phyloP scores from a whole-genome alignment of 1,140 invertebrate species.

The Asbolus verrucosus region DNA sequence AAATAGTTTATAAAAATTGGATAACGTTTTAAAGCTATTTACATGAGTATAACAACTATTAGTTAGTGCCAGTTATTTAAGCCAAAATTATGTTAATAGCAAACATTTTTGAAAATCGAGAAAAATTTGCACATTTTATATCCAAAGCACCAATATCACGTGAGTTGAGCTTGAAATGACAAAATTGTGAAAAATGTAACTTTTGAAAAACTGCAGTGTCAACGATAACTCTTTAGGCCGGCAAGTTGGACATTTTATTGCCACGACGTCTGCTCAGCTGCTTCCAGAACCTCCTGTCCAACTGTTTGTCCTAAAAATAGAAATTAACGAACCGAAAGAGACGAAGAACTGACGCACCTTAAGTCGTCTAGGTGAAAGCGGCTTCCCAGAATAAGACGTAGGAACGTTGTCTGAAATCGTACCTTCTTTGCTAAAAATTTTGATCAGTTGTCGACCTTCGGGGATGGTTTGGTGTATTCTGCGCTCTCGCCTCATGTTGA shows the following conservation, averaged over 20 bases:
- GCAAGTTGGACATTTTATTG: conserved; percentile 55
- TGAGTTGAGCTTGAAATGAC: conserved; percentile 52
- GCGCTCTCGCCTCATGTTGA: conserved; percentile 65
- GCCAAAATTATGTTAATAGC: conserved; percentile 31
- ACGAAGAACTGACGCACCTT: conserved; percentile 63
- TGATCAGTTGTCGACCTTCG: conserved; percentile 62
- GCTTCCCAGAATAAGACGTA: conserved; percentile 60
- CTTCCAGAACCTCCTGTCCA: conserved; percentile 69
- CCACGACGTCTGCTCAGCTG: conserved; percentile 69
- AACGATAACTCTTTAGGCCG: conserved; percentile 56
- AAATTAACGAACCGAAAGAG: conserved; percentile 3
- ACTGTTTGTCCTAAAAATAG: conserved; percentile 67
- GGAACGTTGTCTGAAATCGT: conserved; percentile 59
- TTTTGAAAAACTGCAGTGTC: conserved; percentile 4
- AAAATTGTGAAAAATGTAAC: conserved; percentile 22
- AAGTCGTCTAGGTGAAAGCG: conserved; percentile 66
- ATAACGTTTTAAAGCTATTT: conserved; percentile 42
- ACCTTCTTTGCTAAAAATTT: conserved; percentile 60
- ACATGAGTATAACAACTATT: conserved; percentile 35
- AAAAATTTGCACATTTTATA: conserved; percentile 35
- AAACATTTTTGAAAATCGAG: conserved; percentile 27
- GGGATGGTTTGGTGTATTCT: conserved; percentile 64
- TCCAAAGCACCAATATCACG: conserved; percentile 52
- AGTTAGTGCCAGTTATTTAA: conserved; percentile 41
- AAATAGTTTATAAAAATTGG: conserved; percentile 45